phyloP scores from a whole-genome alignment of 1,140 invertebrate species.

The Penaeus chinensis region DNA sequence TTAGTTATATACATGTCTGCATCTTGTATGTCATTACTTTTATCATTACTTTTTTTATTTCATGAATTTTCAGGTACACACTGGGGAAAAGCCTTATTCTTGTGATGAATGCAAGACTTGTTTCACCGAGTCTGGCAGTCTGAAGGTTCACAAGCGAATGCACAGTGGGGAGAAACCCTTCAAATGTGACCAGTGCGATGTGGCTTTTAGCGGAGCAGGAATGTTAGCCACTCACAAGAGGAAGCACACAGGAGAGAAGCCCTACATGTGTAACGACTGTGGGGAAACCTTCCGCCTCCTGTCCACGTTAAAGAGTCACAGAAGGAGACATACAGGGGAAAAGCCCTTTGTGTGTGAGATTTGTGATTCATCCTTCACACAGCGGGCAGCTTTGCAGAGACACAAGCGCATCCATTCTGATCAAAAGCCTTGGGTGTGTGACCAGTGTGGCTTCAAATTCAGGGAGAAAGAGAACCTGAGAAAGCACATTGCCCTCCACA shows the following conservation, averaged over 20 bases:
- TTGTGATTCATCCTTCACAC: slow-evolving; percentile 77
- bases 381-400: slow-evolving; percentile 89
- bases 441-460: slow-evolving; percentile 77
- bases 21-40: neutral
- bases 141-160: slow-evolving; percentile 95
- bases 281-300: slow-evolving; percentile 79
- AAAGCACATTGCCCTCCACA: slow-evolving; percentile 73
- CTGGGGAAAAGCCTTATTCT: slow-evolving; percentile 70
- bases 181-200: slow-evolving; percentile 92
- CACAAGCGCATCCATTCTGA: slow-evolving; percentile 95
- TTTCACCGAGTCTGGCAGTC: slow-evolving; percentile 78
- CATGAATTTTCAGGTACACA: slow-evolving; percentile 37
- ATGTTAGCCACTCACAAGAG: slow-evolving; percentile 93
- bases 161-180: slow-evolving; percentile 97
- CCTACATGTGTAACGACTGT: slow-evolving; percentile 91
- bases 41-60: slow-evolving; percentile 12
- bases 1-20: neutral
- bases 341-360: slow-evolving; percentile 69
- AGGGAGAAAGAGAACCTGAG: slow-evolving; percentile 68
- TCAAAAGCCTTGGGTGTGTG: slow-evolving; percentile 92
- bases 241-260: slow-evolving; percentile 92
- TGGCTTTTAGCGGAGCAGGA: slow-evolving; percentile 93
- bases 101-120: slow-evolving; percentile 76
- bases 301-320: slow-evolving; percentile 64
- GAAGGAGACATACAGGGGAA: slow-evolving; percentile 63